Evolutionary conservation across 1,140 invertebrate genomes (phyloP).

Genomic region (Megalonaias nervosa): DNA sequence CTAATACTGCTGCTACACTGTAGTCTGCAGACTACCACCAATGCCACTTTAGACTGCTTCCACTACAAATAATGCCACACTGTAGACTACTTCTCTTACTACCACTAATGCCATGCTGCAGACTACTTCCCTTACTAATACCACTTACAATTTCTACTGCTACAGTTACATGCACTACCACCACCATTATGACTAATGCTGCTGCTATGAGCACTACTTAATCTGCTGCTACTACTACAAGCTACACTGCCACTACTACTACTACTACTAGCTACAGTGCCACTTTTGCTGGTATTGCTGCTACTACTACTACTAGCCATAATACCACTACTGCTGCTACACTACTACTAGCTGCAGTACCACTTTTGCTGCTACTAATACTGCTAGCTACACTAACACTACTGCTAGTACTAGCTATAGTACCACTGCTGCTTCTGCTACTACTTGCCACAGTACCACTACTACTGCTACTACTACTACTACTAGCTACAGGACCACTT

Average conservation of each 20-base stretch:
- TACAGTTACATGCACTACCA: constrained; percentile 8
- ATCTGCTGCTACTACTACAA: constrained; percentile 2
- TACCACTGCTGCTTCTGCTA: constrained; percentile 2
- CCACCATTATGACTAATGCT: constrained; percentile 5
- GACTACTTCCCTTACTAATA: background rate
- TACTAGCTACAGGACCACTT: background rate
- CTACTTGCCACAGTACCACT: background rate
- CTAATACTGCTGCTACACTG: background rate
- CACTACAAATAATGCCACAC: constrained; percentile 3
- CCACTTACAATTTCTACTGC: constrained; percentile 2
- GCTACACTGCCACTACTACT: background rate
- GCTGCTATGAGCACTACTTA: background rate
- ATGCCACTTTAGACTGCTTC: background rate
- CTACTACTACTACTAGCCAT: constrained; percentile 1
- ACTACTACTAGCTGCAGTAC: background rate
- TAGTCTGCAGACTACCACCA: background rate
- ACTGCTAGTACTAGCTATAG: background rate
- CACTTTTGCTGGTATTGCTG: constrained; percentile 7
- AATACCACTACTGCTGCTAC: constrained; percentile 6
- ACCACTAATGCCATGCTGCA: background rate
- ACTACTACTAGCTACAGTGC: constrained; percentile 4
- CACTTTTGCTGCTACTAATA: background rate
- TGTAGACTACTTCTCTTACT: background rate
- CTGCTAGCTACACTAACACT: background rate
- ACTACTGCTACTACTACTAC: constrained; percentile 7